Conservation (phyloP, 2,797 vertebrate species). For the Pseudopleuronectes americanus region DNA sequence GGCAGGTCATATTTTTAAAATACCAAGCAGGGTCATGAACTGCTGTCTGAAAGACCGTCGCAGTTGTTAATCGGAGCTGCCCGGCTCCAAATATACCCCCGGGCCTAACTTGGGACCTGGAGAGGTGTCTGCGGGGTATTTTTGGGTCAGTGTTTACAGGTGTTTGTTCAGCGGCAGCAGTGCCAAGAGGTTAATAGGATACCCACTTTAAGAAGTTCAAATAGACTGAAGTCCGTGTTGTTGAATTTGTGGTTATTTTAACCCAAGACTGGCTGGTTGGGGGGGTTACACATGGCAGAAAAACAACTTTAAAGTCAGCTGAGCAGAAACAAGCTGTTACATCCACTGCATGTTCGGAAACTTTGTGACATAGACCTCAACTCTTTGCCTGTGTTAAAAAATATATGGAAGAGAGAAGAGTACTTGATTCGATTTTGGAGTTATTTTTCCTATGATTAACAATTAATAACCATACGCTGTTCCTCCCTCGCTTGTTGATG, state of each 20-base stretch:
- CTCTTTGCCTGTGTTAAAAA: background rate
- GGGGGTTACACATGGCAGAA: constrained; percentile 33
- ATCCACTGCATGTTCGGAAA: constrained; percentile 15
- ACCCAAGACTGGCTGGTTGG: constrained; percentile 36
- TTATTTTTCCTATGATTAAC: background rate
- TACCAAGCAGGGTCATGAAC: constrained; percentile 72
- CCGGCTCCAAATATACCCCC: constrained; percentile 64
- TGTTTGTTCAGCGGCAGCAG: constrained; percentile 65
- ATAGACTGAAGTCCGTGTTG: constrained; percentile 63
- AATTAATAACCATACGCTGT: constrained; percentile 1
- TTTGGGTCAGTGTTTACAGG: constrained; percentile 76
- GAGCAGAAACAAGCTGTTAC: constrained; percentile 9
- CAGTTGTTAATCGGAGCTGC: constrained; percentile 60
- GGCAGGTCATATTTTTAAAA: constrained; percentile 76
- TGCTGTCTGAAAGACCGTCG: constrained; percentile 71
- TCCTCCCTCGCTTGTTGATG: constrained; percentile 33
- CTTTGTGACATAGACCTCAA: background rate
- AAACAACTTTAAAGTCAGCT: constrained; percentile 29
- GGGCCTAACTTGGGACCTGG: constrained; percentile 73
- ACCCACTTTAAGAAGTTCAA: constrained; percentile 76
- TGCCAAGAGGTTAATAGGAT: constrained; percentile 76
- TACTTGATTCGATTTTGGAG: background rate
- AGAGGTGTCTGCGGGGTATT: constrained; percentile 72
- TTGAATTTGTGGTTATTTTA: constrained; percentile 66
- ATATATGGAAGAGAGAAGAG: background rate